phyloP scores from a whole-genome alignment of 2,797 vertebrate species.

The Oryzias dopingdopingensis region DNA sequence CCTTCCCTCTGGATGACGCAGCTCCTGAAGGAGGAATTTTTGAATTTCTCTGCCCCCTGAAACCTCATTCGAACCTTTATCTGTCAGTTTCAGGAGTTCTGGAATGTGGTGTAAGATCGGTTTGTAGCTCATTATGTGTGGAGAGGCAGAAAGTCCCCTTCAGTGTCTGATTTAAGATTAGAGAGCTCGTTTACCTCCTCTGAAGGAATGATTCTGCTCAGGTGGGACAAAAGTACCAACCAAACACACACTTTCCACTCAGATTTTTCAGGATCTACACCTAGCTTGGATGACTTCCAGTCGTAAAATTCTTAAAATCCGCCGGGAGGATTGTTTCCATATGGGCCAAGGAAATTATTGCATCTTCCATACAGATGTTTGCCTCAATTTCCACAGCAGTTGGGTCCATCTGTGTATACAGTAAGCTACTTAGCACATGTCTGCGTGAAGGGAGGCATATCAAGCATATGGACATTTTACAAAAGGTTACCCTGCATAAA shows the following conservation, averaged over 20 bases:
- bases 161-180: conserved; percentile 9
- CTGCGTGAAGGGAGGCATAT: conserved; percentile 52
- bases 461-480: conserved; percentile 73
- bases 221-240: conserved; percentile 16
- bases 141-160: conserved; percentile 22
- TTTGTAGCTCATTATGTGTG: conserved; percentile 62
- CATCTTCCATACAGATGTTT: conserved; percentile 68
- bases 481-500: conserved; percentile 75
- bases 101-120: conserved; percentile 70
- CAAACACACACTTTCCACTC: conserved; percentile 7
- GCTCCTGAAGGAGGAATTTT: conserved; percentile 62
- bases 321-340: conserved; percentile 52
- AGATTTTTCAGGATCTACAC: conserved; percentile 2
- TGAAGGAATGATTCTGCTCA: conserved; percentile 45
- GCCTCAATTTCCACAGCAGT: conserved; percentile 59
- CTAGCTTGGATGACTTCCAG: conserved; percentile 2
- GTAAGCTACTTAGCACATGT: conserved; percentile 60
- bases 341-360: conserved; percentile 54
- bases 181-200: conserved; percentile 57
- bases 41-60: conserved; percentile 41
- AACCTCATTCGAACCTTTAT: conserved; percentile 56
- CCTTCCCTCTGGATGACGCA: conserved; percentile 42
- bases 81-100: conserved; percentile 22
- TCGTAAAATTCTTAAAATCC: background rate
- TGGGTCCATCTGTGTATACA: conserved; percentile 70